A percentile compares a stretch with the other conserved stretches of the same genome.
Evolutionary conservation across 23 tunicate genomes (phyloP).

Genomic region (Oikopleura vanhoeffeni): DNA sequence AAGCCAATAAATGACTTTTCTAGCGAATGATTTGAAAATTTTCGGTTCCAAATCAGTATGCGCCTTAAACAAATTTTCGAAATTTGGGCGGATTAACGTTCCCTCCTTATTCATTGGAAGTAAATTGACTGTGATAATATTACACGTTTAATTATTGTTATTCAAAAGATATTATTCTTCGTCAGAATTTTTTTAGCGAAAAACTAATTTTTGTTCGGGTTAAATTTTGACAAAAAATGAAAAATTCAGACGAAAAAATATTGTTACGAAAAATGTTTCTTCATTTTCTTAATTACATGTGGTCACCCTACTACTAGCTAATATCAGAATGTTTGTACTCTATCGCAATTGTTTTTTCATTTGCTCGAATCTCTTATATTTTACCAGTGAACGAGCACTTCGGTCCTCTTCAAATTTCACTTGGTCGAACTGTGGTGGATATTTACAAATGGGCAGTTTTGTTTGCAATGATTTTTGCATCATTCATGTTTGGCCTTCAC

Average conservation of each 20-base stretch:
- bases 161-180: background rate
- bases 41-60: no score
- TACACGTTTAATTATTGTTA: no score
- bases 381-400: slow-evolving; percentile 74
- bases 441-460: slow-evolving; percentile 71
- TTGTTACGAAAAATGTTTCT: no score
- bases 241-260: background rate
- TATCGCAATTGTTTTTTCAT: slow-evolving; percentile 59
- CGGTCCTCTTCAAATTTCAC: slow-evolving; percentile 80
- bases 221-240: background rate
- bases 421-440: slow-evolving; percentile 58
- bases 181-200: background rate
- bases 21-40: no score
- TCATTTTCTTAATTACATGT: no score
- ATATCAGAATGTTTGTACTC: slow-evolving; percentile 76
- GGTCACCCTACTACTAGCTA: no score
- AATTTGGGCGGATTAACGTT: no score
- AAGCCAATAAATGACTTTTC: no score
- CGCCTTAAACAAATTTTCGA: no score
- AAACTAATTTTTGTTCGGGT: background rate
- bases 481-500: slow-evolving; percentile 57
- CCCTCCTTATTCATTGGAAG: no score
- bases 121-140: no score
- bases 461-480: slow-evolving; percentile 59
- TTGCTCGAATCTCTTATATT: slow-evolving; percentile 57